These are phyloP conservation scores for Xylocampa areola DNA, from an alignment of 2,888 invertebrate species.

Conservation along the genomic window DNA sequence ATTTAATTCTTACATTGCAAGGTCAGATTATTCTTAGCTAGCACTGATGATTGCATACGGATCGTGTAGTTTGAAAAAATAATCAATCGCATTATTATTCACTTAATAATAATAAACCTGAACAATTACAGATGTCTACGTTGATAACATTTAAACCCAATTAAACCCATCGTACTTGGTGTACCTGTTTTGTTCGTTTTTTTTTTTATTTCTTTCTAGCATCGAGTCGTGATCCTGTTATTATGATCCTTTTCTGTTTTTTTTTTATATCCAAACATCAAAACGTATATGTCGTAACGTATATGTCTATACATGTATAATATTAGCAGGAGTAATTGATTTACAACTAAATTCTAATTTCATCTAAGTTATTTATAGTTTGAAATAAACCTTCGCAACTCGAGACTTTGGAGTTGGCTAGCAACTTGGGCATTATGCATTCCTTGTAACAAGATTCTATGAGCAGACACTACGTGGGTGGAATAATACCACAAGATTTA, in stretches of 20 bases:
- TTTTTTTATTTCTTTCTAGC: no score
- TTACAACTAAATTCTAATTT: constrained; percentile 8
- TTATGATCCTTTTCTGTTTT: background rate
- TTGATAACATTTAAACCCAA: no score
- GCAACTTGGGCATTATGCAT: constrained; percentile 24
- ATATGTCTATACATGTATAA: background rate
- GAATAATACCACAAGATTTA: constrained; percentile 30
- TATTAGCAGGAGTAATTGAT: constrained; percentile 1
- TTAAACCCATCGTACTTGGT: no score
- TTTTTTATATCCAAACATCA: no score
- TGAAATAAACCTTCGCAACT: constrained; percentile 5
- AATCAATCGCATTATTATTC: no score
- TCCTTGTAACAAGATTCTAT: constrained; percentile 21
- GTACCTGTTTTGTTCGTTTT: no score
- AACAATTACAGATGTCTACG: no score
- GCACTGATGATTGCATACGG: no score
- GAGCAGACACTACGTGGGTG: constrained; percentile 18
- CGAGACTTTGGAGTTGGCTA: constrained; percentile 17
- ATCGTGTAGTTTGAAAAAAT: no score
- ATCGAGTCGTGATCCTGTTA: background rate
- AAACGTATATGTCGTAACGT: background rate
- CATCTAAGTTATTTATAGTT: constrained; percentile 1
- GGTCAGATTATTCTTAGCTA: no score
- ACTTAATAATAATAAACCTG: no score
- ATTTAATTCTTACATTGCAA: no score